phyloP scores from a whole-genome alignment of 2,888 invertebrate species.

The Tribolium freemani region DNA sequence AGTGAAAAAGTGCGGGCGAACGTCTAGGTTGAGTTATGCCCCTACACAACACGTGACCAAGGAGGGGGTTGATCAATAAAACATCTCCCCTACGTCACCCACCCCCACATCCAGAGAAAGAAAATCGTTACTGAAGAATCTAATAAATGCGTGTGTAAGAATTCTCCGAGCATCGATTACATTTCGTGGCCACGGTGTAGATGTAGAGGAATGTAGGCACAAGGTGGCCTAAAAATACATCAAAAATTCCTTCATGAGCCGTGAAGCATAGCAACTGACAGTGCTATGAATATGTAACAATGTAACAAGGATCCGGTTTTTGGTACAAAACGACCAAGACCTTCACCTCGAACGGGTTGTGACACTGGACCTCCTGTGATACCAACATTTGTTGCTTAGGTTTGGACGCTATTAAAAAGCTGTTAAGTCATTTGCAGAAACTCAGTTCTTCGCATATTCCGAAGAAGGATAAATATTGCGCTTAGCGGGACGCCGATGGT shows the following conservation, averaged over 20 bases:
- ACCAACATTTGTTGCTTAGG: constrained; percentile 50
- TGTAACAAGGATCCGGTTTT: constrained; percentile 59
- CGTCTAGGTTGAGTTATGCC: constrained; percentile 67
- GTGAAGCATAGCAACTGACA: constrained; percentile 52
- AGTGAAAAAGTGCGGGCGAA: constrained; percentile 60
- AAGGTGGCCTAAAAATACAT: constrained; percentile 35
- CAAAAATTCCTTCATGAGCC: constrained; percentile 51
- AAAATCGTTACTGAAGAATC: constrained; percentile 69
- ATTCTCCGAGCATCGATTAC: constrained; percentile 43
- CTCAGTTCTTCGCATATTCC: constrained; percentile 41
- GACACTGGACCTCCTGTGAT: constrained; percentile 54
- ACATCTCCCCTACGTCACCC: constrained; percentile 67
- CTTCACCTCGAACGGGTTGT: constrained; percentile 55
- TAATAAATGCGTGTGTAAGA: constrained; percentile 60
- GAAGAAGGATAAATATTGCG: constrained; percentile 40
- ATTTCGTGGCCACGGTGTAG: neutral
- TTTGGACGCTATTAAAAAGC: constrained; percentile 25
- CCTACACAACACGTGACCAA: constrained; percentile 67
- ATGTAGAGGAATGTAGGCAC: constrained; percentile 19
- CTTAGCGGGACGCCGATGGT: constrained; percentile 54
- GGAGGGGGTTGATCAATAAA: constrained; percentile 72
- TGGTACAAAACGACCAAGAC: constrained; percentile 49
- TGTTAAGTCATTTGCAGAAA: constrained; percentile 51
- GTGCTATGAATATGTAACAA: constrained; percentile 59
- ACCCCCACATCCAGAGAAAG: constrained; percentile 63